Conservation (phyloP, 2,797 vertebrate species). For the Hirundo rustica region DNA sequence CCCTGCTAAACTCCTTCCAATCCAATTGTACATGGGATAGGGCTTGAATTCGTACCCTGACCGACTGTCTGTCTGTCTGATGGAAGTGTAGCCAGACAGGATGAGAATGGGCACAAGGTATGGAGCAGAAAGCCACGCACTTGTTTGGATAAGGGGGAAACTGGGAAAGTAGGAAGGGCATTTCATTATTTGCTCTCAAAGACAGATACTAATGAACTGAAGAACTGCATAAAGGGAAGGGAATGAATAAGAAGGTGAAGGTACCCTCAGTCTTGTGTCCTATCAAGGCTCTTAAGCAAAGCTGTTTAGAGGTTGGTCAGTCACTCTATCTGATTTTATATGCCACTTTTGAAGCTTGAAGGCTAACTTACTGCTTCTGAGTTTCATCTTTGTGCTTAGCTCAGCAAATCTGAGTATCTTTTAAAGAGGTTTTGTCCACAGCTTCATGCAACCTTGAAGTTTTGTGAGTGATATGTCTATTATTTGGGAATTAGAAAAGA, state of each 20-base stretch:
- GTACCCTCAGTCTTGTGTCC: not conserved
- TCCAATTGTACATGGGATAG: not conserved
- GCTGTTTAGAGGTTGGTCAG: not conserved
- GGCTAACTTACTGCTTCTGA: not conserved
- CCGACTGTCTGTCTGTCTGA: not conserved
- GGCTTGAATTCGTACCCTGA: not conserved
- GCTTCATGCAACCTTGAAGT: not conserved
- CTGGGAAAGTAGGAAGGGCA: not conserved
- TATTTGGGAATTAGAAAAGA: not conserved
- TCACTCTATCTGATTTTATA: not conserved
- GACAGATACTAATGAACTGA: not conserved
- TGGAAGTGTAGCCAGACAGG: not conserved
- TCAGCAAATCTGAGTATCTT: not conserved
- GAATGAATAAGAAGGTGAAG: not conserved
- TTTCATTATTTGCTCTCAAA: not conserved
- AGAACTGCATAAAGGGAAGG: not conserved
- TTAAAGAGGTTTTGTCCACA: not conserved
- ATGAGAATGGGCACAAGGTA: not conserved
- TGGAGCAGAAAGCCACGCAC: rapidly evolving
- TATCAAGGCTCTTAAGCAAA: not conserved
- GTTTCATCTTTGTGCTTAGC: not conserved
- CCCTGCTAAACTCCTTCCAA: not conserved
- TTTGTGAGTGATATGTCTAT: not conserved
- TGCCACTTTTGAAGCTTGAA: not conserved
- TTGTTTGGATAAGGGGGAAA: not conserved